These are phyloP conservation scores for Ctenoplectra terminalis DNA, from an alignment of 1,140 invertebrate genomes.

Conservation along the genomic window DNA sequence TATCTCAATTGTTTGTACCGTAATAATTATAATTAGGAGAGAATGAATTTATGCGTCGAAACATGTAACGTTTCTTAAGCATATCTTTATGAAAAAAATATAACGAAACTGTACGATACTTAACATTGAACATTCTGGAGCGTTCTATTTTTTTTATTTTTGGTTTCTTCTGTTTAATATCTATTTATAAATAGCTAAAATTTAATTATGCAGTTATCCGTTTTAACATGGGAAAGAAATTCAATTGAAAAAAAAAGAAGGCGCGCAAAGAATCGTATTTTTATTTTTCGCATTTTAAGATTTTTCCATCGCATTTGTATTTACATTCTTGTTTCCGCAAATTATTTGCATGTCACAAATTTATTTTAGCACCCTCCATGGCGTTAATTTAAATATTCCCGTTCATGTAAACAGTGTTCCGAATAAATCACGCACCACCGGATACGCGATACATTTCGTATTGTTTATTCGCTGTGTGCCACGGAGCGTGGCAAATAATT, in stretches of 20 bases:
- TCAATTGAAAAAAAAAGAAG: too few relatives aligned
- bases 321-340: background rate
- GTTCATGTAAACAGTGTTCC: background rate
- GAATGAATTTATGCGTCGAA: too few relatives aligned
- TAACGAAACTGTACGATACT: background rate
- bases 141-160: too few relatives aligned
- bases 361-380: background rate
- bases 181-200: background rate
- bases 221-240: too few relatives aligned
- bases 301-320: background rate
- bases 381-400: conserved; percentile 11
- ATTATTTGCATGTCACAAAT: conserved; percentile 12
- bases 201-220: background rate
- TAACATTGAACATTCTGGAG: too few relatives aligned
- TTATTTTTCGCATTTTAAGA: background rate
- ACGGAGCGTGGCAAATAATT: background rate
- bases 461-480: conserved; percentile 4
- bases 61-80: background rate
- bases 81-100: background rate
- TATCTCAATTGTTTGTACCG: background rate
- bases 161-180: background rate
- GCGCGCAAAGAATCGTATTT: too few relatives aligned
- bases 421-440: conserved; percentile 10
- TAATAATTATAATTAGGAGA: background rate
- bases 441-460: background rate